Percentiles rank a stretch among this genome's conserved stretches.
Evolutionary conservation across 2,113 vertebrate genomes (phyloP).

Genomic region (Nothobranchius kuhntae): DNA sequence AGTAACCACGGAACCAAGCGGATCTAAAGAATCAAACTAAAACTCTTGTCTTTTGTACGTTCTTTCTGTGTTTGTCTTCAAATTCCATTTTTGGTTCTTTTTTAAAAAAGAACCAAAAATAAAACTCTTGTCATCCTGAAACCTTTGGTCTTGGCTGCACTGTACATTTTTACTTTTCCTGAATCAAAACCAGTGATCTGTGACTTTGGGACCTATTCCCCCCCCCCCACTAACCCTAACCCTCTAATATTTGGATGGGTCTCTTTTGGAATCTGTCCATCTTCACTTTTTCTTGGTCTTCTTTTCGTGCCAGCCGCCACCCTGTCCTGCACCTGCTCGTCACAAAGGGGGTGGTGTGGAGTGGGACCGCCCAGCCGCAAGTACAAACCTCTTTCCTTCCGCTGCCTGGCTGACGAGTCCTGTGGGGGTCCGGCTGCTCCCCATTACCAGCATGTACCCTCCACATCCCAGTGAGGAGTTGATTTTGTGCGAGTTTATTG

Average conservation of each 20-base stretch:
- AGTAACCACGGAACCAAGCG: too few relatives aligned
- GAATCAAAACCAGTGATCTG: neutral
- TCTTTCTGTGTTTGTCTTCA: too few relatives aligned
- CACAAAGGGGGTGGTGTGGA: constrained; percentile 75
- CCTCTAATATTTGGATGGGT: constrained; percentile 11
- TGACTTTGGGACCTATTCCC: too few relatives aligned
- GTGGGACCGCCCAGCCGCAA: constrained; percentile 74
- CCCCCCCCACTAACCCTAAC: too few relatives aligned
- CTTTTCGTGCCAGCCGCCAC: constrained; percentile 69
- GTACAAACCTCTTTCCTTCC: constrained; percentile 76
- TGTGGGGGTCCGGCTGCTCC: constrained; percentile 59
- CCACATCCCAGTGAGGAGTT: constrained; percentile 52
- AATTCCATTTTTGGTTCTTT: too few relatives aligned
- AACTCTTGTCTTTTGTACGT: too few relatives aligned
- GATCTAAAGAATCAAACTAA: too few relatives aligned
- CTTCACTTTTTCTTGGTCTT: constrained; percentile 70
- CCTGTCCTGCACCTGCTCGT: constrained; percentile 67
- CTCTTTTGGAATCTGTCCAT: constrained; percentile 8
- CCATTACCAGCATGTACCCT: constrained; percentile 66
- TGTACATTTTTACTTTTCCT: neutral
- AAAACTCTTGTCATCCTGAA: too few relatives aligned
- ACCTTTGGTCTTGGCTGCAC: too few relatives aligned
- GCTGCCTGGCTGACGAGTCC: constrained; percentile 71
- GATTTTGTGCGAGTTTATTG: constrained; percentile 28
- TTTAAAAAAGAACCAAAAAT: too few relatives aligned